These are phyloP conservation scores for Himalopsyche kuldschensis DNA, from an alignment of 2,888 invertebrate species.

Conservation along the genomic window DNA sequence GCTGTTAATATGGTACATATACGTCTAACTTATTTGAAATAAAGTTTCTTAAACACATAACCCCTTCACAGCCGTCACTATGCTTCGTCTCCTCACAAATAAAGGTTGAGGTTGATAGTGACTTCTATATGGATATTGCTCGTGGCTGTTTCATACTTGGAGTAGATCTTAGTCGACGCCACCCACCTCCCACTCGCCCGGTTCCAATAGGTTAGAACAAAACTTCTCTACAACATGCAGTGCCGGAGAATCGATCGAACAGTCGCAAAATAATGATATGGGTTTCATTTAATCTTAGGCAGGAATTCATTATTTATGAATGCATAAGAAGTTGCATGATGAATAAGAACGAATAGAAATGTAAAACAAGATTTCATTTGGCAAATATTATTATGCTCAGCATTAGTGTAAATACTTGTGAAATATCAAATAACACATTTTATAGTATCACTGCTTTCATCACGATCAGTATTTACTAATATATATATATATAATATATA, in stretches of 20 bases:
- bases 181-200: not conserved
- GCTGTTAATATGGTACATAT: not conserved
- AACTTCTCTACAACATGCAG: not conserved
- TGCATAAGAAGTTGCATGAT: no score
- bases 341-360: no score
- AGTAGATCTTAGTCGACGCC: not conserved
- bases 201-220: not conserved
- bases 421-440: no score
- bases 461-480: no score
- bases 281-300: no score
- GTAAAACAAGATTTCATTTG: no score
- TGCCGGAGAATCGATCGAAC: not conserved
- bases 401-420: no score
- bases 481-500: no score
- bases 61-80: not conserved
- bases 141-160: not conserved
- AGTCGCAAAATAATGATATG: no score
- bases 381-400: no score
- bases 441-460: no score
- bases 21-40: not conserved
- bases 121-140: not conserved
- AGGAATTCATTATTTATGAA: no score
- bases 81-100: not conserved
- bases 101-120: not conserved
- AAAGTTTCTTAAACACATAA: not conserved